phyloP scores from a whole-genome alignment of 2,113 vertebrate genomes.

The Ictidomys tridecemlineatus region DNA sequence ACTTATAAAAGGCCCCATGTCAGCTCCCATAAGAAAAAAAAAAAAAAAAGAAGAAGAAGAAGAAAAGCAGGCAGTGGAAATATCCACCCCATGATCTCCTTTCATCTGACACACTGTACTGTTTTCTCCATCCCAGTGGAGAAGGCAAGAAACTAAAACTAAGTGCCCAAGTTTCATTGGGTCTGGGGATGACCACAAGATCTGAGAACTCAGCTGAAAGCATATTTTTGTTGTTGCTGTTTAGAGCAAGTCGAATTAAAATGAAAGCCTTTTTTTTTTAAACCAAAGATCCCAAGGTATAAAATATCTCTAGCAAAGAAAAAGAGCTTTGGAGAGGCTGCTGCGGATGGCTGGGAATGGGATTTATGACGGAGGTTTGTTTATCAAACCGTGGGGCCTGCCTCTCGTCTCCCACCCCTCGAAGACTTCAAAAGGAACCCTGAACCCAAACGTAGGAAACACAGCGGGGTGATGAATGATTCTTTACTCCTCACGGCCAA shows the following conservation, averaged over 20 bases:
- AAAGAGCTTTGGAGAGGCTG: neutral
- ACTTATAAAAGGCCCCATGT: no score
- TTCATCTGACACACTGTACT: neutral
- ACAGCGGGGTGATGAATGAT: neutral
- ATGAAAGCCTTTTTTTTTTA: neutral
- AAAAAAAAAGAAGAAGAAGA: neutral
- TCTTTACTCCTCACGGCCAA: neutral
- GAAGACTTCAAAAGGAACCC: neutral
- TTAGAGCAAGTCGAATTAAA: neutral
- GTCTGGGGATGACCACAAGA: neutral
- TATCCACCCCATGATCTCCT: rapidly evolving
- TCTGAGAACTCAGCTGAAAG: neutral
- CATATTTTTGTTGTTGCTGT: neutral
- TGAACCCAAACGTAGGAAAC: neutral
- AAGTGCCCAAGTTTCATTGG: neutral
- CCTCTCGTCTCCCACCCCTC: neutral
- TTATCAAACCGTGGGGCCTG: neutral
- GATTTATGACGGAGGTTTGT: neutral
- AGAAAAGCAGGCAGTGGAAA: neutral
- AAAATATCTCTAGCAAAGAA: neutral
- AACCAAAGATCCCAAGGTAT: neutral
- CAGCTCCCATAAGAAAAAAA: neutral
- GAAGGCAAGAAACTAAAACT: neutral
- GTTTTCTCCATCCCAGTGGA: neutral
- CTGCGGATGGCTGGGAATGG: no score